These are phyloP conservation scores for Calliopsis andreniformis DNA, from an alignment of 1,140 invertebrate genomes.

Conservation along the genomic window DNA sequence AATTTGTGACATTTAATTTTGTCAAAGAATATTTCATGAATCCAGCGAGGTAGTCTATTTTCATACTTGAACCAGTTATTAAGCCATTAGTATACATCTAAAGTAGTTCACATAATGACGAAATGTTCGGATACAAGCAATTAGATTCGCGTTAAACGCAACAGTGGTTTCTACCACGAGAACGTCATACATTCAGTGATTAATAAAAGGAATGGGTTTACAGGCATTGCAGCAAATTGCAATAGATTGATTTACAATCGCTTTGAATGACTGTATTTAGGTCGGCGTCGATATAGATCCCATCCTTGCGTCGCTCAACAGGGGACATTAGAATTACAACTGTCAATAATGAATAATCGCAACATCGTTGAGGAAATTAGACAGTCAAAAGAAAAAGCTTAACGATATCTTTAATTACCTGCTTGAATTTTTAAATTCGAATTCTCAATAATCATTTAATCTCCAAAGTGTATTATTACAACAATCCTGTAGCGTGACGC, in stretches of 20 bases:
- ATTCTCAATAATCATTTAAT: too few species aligned
- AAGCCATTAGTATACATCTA: background rate
- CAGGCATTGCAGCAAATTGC: slow-evolving; percentile 51
- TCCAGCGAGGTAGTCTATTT: background rate
- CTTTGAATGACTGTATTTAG: slow-evolving; percentile 62
- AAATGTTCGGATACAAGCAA: background rate
- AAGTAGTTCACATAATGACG: background rate
- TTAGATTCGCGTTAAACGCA: slow-evolving; percentile 5
- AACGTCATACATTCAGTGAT: slow-evolving; percentile 42
- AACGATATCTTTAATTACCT: too few species aligned
- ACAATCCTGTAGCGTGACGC: too few species aligned
- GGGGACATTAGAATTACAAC: slow-evolving; percentile 8
- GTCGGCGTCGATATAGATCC: slow-evolving; percentile 49
- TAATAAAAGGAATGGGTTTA: slow-evolving; percentile 46
- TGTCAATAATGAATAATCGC: slow-evolving; percentile 9
- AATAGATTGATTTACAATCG: slow-evolving; percentile 71
- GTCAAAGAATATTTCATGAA: background rate
- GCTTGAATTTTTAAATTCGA: too few species aligned
- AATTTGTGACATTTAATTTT: too few species aligned
- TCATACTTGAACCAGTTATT: background rate
- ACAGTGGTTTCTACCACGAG: background rate
- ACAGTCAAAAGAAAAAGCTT: too few species aligned
- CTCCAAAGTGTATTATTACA: background rate
- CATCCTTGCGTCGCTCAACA: slow-evolving; percentile 1
- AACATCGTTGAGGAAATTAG: too few species aligned